phyloP scores from a whole-genome alignment of 2,888 invertebrate species.

The Drosophila prostipennis region DNA sequence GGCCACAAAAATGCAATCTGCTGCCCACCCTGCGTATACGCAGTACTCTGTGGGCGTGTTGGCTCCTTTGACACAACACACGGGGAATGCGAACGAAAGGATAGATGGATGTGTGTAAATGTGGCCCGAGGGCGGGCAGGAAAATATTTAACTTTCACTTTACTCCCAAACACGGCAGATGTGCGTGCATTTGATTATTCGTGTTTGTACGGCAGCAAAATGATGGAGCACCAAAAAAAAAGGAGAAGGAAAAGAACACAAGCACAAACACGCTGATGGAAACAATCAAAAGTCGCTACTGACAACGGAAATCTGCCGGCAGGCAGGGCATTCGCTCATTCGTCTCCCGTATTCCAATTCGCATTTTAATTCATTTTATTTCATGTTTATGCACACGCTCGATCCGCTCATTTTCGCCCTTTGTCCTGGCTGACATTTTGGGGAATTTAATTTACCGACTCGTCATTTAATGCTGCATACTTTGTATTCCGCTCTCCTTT shows the following conservation, averaged over 20 bases:
- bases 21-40: conserved; percentile 38
- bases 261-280: conserved; percentile 18
- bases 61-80: conserved; percentile 12
- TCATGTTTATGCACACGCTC: conserved; percentile 11
- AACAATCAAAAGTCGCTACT: conserved; percentile 54
- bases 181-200: conserved; percentile 33
- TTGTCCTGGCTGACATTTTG: conserved; percentile 54
- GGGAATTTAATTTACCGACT: conserved; percentile 43
- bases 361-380: conserved; percentile 48
- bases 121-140: conserved; percentile 15
- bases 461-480: conserved; percentile 44
- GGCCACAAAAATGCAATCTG: conserved; percentile 28
- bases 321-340: conserved; percentile 10
- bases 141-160: conserved; percentile 46
- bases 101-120: conserved; percentile 3
- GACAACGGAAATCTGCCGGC: conserved; percentile 41
- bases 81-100: neutral
- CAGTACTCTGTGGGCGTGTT: neutral
- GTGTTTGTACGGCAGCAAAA: conserved; percentile 23
- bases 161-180: conserved; percentile 30
- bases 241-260: neutral
- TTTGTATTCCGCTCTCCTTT: conserved; percentile 4
- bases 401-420: conserved; percentile 37
- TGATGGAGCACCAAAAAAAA: neutral
- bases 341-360: conserved; percentile 17